phyloP scores from a whole-genome alignment of 2,797 vertebrate species.

The Phoxinus dragarum region DNA sequence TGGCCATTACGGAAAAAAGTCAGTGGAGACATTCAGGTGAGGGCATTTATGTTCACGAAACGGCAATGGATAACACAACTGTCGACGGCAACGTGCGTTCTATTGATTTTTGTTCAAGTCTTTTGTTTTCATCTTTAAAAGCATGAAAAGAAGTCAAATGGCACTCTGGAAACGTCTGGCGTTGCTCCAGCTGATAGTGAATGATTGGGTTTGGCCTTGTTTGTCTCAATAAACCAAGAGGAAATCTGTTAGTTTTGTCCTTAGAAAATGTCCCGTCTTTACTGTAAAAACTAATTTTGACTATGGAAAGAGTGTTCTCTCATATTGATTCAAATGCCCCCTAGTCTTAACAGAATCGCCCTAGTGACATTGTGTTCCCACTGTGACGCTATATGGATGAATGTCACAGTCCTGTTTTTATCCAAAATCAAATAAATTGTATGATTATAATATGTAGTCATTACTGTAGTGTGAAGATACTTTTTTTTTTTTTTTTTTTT shows the following conservation, averaged over 20 bases:
- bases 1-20: conserved; percentile 15
- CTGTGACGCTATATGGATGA: neutral
- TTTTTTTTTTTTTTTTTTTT: too few relatives aligned
- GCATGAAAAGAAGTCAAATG: neutral
- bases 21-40: conserved; percentile 1
- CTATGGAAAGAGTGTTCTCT: conserved; percentile 14
- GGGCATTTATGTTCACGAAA: neutral
- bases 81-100: neutral
- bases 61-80: neutral
- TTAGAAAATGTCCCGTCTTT: conserved; percentile 25
- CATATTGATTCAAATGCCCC: neutral
- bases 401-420: conserved; percentile 7
- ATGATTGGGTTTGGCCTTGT: conserved; percentile 20
- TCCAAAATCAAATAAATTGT: neutral
- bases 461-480: neutral
- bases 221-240: conserved; percentile 7
- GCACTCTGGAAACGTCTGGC: conserved; percentile 1
- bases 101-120: neutral
- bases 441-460: neutral
- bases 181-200: conserved; percentile 20
- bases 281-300: neutral
- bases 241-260: conserved; percentile 30
- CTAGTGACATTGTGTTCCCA: conserved; percentile 3
- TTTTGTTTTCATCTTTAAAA: conserved; percentile 17
- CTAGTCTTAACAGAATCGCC: neutral